Conservation (phyloP, 2,888 invertebrate species). For the Gymnoscelis rufifasciata region DNA sequence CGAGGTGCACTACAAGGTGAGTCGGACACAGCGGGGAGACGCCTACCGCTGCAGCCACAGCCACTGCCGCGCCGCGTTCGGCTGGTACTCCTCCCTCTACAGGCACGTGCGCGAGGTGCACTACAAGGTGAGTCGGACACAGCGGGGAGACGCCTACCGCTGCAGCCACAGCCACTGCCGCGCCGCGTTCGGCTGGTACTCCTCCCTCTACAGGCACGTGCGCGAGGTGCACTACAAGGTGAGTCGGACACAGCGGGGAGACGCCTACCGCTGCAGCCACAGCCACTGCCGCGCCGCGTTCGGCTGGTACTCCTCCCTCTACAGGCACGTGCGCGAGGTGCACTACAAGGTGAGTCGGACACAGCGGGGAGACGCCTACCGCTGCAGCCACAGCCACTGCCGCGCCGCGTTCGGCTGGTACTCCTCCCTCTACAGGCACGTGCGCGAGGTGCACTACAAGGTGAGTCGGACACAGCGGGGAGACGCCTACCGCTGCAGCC, state of each 20-base stretch:
- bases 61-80: too few species aligned
- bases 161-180: too few species aligned
- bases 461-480: not conserved
- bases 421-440: too few species aligned
- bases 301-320: too few species aligned
- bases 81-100: too few species aligned
- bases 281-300: too few species aligned
- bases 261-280: too few species aligned
- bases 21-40: not conserved
- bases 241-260: not conserved
- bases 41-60: too few species aligned
- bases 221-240: constrained; percentile 1
- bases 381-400: too few species aligned
- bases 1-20: constrained; percentile 1
- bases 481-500: too few species aligned
- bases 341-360: not conserved
- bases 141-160: not conserved
- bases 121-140: not conserved
- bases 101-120: not conserved
- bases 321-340: not conserved
- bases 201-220: not conserved
- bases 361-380: not conserved
- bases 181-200: too few species aligned
- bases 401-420: too few species aligned
- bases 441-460: constrained; percentile 2